Evolutionary conservation across 2,113 vertebrate genomes (phyloP).

Genomic region (Sander lucioperca): DNA sequence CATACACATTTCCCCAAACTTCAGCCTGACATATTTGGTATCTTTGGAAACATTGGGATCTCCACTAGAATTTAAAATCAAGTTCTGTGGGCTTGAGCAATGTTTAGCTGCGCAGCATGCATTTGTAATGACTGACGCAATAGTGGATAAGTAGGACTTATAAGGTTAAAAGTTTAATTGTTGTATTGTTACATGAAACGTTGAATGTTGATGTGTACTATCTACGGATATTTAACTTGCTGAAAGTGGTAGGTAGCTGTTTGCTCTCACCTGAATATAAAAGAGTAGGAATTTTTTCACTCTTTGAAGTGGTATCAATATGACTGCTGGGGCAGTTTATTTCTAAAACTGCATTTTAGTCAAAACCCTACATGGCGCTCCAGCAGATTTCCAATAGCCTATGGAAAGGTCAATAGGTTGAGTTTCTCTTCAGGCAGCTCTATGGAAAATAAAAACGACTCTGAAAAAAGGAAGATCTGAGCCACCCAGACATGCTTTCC

Average conservation of each 20-base stretch:
- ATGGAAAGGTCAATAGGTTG: slow-evolving; percentile 26
- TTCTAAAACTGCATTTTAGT: slow-evolving; percentile 21
- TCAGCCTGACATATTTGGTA: slow-evolving; percentile 1
- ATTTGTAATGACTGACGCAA: slow-evolving; percentile 47
- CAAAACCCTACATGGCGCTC: slow-evolving; percentile 9
- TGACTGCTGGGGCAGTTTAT: slow-evolving; percentile 12
- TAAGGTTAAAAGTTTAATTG: slow-evolving; percentile 9
- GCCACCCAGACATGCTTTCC: slow-evolving; percentile 53
- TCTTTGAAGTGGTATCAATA: slow-evolving; percentile 36
- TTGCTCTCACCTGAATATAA: slow-evolving; percentile 14
- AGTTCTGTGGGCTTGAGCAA: slow-evolving; percentile 31
- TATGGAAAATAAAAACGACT: slow-evolving; percentile 18
- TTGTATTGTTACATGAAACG: slow-evolving; percentile 24
- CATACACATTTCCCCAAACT: slow-evolving; percentile 2
- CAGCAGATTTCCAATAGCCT: slow-evolving; percentile 38
- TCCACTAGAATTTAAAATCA: slow-evolving; percentile 17
- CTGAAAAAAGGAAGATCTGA: slow-evolving; percentile 58
- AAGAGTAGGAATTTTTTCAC: slow-evolving; percentile 7
- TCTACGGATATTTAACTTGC: not conserved
- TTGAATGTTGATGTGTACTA: slow-evolving; percentile 26
- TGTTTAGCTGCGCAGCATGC: slow-evolving; percentile 19
- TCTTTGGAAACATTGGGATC: slow-evolving; percentile 10
- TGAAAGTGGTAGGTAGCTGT: slow-evolving; percentile 2
- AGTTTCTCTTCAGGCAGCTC: slow-evolving; percentile 38
- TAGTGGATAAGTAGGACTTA: slow-evolving; percentile 22